A percentile compares a stretch with the other conserved stretches of the same genome.
Evolutionary conservation across 1,140 invertebrate genomes (phyloP).

Genomic region (Leptinotarsa texana): DNA sequence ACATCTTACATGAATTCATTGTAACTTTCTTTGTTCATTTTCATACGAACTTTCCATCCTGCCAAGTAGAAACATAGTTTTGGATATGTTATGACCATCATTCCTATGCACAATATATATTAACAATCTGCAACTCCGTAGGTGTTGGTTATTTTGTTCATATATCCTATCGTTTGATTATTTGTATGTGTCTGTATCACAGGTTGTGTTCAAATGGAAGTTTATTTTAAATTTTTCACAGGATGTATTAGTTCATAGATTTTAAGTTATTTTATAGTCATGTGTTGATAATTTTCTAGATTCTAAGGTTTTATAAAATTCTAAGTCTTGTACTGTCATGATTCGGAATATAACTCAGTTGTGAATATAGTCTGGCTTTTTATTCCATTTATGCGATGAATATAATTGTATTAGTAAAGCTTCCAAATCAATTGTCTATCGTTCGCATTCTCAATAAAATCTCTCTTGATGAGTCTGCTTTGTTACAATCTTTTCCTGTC

Average conservation of each 20-base stretch:
- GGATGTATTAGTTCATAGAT: constrained; percentile 2
- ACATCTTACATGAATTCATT: constrained; percentile 25
- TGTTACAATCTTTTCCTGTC: too few species aligned
- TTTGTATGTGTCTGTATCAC: constrained; percentile 1
- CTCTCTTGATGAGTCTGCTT: too few species aligned
- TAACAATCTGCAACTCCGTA: not conserved
- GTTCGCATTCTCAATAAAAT: too few species aligned
- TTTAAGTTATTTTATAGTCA: not conserved
- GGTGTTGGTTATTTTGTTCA: not conserved
- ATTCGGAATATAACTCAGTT: not conserved
- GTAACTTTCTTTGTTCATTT: constrained; percentile 28
- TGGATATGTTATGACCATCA: constrained; percentile 16
- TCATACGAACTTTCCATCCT: constrained; percentile 15
- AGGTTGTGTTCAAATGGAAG: not conserved
- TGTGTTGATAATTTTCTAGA: constrained; percentile 1
- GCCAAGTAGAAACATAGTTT: constrained; percentile 17
- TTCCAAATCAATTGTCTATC: too few species aligned
- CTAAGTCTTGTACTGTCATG: not conserved
- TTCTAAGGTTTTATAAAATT: constrained; percentile 5
- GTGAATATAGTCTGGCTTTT: not conserved
- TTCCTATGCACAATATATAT: constrained; percentile 1
- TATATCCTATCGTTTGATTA: not conserved
- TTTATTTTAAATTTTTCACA: constrained; percentile 11
- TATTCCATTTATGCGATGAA: too few species aligned
- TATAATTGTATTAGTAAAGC: too few species aligned